Conservation (phyloP, 1,140 invertebrate genomes). For the Drosophila bifasciata region DNA sequence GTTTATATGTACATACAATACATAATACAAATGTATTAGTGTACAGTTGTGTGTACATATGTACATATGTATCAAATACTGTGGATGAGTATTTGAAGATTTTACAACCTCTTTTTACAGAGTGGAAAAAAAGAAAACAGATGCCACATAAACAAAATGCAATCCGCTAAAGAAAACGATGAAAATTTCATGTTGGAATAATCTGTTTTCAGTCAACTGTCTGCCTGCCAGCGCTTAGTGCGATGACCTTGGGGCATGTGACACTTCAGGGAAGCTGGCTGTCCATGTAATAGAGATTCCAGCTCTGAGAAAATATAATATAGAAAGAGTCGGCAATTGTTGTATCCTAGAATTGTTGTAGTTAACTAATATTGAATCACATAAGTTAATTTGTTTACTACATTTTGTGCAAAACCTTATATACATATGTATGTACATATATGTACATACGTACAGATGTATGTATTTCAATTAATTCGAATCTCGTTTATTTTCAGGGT, state of each 20-base stretch:
- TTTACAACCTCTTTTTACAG: too few relatives aligned
- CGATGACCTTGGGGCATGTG: constrained; percentile 35
- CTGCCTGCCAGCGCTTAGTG: not conserved
- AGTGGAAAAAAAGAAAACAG: not conserved
- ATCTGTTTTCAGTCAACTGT: constrained; percentile 1
- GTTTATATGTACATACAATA: too few relatives aligned
- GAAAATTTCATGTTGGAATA: not conserved
- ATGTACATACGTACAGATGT: too few relatives aligned
- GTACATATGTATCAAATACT: not conserved
- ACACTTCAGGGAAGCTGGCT: constrained; percentile 29
- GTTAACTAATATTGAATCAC: too few relatives aligned
- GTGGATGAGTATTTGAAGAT: too few relatives aligned
- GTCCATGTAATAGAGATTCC: constrained; percentile 7
- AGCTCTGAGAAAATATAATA: not conserved
- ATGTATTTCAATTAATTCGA: not conserved
- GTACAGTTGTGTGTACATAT: not conserved
- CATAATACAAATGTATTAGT: too few relatives aligned
- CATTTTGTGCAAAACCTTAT: too few relatives aligned
- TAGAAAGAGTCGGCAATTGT: not conserved
- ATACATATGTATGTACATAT: too few relatives aligned
- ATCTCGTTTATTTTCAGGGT: constrained; percentile 29
- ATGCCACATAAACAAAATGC: not conserved
- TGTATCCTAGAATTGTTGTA: not conserved
- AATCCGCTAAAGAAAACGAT: not conserved
- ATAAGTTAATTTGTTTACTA: not conserved